Percentiles rank a stretch among this genome's conserved stretches.
phyloP scores from a whole-genome alignment of 1,140 invertebrate genomes.

The Drosophila micromelanica region DNA sequence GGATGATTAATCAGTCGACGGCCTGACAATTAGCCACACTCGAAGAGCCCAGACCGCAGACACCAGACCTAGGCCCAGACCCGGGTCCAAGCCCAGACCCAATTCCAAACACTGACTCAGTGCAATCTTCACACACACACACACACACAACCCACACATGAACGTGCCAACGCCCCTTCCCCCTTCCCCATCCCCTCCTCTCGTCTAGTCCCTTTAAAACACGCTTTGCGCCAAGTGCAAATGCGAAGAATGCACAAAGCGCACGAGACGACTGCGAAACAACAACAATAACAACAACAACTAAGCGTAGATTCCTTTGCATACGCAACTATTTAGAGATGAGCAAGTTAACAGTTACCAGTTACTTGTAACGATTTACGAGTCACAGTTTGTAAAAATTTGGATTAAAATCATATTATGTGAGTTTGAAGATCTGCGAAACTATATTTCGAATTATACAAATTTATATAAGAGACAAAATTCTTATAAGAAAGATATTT shows the following conservation, averaged over 20 bases:
- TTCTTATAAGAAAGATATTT: too few species aligned
- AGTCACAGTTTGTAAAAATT: background rate
- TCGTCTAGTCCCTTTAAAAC: conserved; percentile 20
- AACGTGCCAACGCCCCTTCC: conserved; percentile 5
- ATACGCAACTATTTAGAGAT: conserved; percentile 9
- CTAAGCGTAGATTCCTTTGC: conserved; percentile 12
- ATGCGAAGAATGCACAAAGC: conserved; percentile 27
- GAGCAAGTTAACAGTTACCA: background rate
- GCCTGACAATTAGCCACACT: conserved; percentile 26
- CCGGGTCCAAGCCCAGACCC: conserved; percentile 1
- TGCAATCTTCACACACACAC: conserved; percentile 18
- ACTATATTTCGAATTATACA: too few species aligned
- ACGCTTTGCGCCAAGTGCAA: conserved; percentile 30
- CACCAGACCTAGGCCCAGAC: background rate
- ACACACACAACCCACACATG: conserved; percentile 29
- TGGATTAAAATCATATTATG: too few species aligned
- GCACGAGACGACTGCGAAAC: background rate
- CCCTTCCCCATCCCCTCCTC: too few species aligned
- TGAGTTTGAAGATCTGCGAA: too few species aligned
- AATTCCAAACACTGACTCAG: conserved; percentile 24
- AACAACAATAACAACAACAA: background rate
- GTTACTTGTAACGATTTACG: background rate
- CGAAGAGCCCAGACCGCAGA: too few species aligned
- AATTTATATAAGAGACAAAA: too few species aligned
- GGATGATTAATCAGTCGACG: conserved; percentile 43